Percentiles rank a stretch among this genome's conserved stretches.
Conservation (phyloP, 2,797 vertebrate species). For the Halcyon leucocephala region DNA sequence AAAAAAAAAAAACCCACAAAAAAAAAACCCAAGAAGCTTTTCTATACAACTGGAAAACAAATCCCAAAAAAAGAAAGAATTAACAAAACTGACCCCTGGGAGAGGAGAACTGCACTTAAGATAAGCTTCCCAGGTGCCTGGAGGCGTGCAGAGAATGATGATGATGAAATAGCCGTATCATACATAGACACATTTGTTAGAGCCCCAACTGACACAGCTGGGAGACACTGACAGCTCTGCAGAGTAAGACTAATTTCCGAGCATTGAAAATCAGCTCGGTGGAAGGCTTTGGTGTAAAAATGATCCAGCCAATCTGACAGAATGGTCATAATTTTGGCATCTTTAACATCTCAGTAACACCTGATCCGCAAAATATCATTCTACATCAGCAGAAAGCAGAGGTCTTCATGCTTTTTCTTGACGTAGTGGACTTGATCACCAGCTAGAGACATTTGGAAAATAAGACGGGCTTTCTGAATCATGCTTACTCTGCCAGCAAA, state of each 20-base stretch:
- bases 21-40: background rate
- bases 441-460: background rate
- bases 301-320: constrained; percentile 34
- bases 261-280: constrained; percentile 13
- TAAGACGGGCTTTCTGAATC: background rate
- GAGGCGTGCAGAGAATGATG: constrained; percentile 7
- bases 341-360: constrained; percentile 5
- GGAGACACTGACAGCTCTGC: constrained; percentile 35
- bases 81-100: constrained; percentile 17
- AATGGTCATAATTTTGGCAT: background rate
- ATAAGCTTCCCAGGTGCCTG: constrained; percentile 28
- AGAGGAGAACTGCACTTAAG: constrained; percentile 22
- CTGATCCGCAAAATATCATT: background rate
- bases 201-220: constrained; percentile 21
- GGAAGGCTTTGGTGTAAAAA: constrained; percentile 26
- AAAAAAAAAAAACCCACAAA: background rate
- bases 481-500: background rate
- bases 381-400: constrained; percentile 7
- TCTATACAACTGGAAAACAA: background rate
- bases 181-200: constrained; percentile 14
- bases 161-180: constrained; percentile 34
- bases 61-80: background rate
- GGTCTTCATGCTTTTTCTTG: background rate
- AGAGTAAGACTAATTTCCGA: constrained; percentile 45
- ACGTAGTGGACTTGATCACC: background rate